Percentiles rank a stretch among this genome's conserved stretches.
These are phyloP conservation scores for Micromussa lordhowensis DNA, from an alignment of 92 coral and sea anemone genomes.

Conservation along the genomic window DNA sequence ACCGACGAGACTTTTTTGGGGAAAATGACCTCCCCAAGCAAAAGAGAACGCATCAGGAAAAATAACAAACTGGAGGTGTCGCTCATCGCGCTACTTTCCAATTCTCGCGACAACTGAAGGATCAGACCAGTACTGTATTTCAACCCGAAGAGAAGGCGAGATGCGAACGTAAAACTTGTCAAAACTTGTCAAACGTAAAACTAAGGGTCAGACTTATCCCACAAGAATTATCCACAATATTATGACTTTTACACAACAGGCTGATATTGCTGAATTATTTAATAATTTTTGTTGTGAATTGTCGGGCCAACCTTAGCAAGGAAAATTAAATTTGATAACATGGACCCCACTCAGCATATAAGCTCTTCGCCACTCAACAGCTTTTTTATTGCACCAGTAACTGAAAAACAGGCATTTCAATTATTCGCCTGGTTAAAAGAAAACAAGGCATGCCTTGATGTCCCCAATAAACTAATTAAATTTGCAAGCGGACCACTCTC, in stretches of 20 bases:
- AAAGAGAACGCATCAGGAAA: constrained; percentile 40
- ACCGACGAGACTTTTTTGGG: neutral
- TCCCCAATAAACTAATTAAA: constrained; percentile 66
- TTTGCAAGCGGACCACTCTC: constrained; percentile 57
- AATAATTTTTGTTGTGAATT: too few species aligned
- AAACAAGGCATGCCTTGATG: constrained; percentile 55
- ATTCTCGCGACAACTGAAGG: neutral
- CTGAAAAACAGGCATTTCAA: constrained; percentile 10
- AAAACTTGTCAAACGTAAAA: too few species aligned
- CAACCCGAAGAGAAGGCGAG: neutral
- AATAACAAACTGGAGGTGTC: constrained; percentile 28
- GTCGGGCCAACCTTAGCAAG: too few species aligned
- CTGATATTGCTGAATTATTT: too few species aligned
- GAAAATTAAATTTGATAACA: too few species aligned
- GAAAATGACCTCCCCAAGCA: constrained; percentile 40
- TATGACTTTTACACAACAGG: too few species aligned
- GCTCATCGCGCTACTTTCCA: constrained; percentile 28
- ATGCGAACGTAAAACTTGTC: too few species aligned
- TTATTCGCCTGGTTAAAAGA: constrained; percentile 31
- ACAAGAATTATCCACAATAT: too few species aligned
- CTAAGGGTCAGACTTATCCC: too few species aligned
- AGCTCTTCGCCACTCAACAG: constrained; percentile 42
- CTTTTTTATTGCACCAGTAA: constrained; percentile 47
- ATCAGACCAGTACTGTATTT: constrained; percentile 22
- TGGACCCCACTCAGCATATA: too few species aligned